These are phyloP conservation scores for Nephrotoma appendiculata DNA, from an alignment of 2,888 invertebrate species.

Conservation along the genomic window DNA sequence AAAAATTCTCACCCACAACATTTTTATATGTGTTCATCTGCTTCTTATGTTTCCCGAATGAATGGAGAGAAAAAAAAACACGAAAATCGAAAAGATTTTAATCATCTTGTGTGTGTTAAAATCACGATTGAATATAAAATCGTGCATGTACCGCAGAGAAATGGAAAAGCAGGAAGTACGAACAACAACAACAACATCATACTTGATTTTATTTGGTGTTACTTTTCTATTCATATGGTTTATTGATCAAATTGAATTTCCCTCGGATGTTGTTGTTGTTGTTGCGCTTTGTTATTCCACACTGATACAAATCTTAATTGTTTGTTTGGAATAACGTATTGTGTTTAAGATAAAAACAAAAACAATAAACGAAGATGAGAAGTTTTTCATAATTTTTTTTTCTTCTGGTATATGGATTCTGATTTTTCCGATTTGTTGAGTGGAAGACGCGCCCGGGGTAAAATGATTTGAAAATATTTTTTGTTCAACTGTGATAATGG, in stretches of 20 bases:
- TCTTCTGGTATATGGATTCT: background rate
- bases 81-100: background rate
- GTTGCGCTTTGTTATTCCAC: background rate
- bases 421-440: background rate
- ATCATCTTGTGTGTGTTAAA: background rate
- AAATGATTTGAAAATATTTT: background rate
- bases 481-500: background rate
- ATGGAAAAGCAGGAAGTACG: background rate
- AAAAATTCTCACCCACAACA: background rate
- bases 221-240: background rate
- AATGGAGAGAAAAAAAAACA: background rate
- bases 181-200: background rate
- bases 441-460: background rate
- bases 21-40: background rate
- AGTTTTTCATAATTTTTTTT: background rate
- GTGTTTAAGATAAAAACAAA: background rate
- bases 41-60: background rate
- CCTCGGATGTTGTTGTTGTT: background rate
- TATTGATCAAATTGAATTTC: background rate
- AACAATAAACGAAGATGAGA: background rate
- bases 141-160: background rate
- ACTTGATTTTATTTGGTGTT: background rate
- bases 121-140: background rate
- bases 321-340: background rate
- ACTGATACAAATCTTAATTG: background rate